Base-by-base conservation (phyloP, 1,140 invertebrate genomes). In the Onthophagus taurus region DNA sequence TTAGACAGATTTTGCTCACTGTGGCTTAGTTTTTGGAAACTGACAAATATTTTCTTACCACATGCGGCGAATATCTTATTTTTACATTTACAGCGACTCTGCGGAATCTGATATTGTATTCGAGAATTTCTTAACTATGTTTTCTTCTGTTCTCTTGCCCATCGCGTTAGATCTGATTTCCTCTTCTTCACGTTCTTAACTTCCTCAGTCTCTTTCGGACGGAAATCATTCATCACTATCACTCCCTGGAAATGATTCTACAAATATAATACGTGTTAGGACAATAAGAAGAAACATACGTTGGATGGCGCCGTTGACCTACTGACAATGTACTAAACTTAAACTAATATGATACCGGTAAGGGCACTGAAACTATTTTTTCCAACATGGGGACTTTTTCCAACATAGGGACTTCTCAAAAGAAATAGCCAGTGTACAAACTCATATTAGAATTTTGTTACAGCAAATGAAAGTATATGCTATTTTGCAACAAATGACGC, bases 141-240 rank as follows among this genome's bases (percentile, higher is more conserved):
- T 34, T 16, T 34, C 14, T 34, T 34, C 11, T 9, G 11, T 34
- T 34, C 31, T 34, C 31, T 34, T 34, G 11, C 11, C 31, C 31
- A 34, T 13, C 14, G 11, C 31, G 6, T 34, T 8, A 7, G 31
- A 34, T 34, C 14, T n/a, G 31, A 34, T 16, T 14, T 34, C 14
- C 14, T 34, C 14, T 34, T 34, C 13, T 34, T 34, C 6, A 6
- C 6, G 6, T 34, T 34, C 7, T 16, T 16, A 34, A 7, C 7
- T 26, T 26, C n/a, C n/a, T 26, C n/a, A 26, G 7, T 26, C 7
- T 34, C 13, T 26, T 26, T 26, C 24, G n/a, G 24, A 26, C n/a
- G 24, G 24, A 7, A 26, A 26, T n/a, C 24, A 26, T n/a, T 26
- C 24, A n/a, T 26, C 24, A 26, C 24, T 26, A 26, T 26, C 24